Percentiles rank a stretch among this genome's conserved stretches.
Conservation (phyloP, 2,797 vertebrate genomes). For the Leuciscus waleckii region DNA sequence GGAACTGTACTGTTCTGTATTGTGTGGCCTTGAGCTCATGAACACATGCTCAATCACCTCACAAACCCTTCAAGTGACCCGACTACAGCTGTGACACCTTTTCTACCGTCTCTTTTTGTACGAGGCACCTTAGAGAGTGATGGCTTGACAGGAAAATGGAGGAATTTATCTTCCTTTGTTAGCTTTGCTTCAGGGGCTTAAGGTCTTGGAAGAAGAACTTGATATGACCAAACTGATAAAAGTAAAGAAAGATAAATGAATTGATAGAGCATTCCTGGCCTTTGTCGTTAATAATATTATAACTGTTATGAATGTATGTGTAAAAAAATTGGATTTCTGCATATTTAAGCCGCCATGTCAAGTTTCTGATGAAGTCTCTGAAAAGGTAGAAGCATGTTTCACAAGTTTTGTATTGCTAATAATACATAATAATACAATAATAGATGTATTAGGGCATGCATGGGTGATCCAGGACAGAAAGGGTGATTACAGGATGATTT, state of each 20-base stretch:
- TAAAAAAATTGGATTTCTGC: not conserved
- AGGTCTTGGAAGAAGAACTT: constrained; percentile 57
- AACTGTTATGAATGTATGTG: not conserved
- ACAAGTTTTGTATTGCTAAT: not conserved
- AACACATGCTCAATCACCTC: constrained; percentile 82
- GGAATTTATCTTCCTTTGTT: constrained; percentile 78
- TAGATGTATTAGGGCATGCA: constrained; percentile 37
- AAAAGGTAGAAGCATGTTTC: not conserved
- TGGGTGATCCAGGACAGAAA: constrained; percentile 70
- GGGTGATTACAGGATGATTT: constrained; percentile 88
- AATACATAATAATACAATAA: no score
- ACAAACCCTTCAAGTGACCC: constrained; percentile 77
- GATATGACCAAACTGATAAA: not conserved
- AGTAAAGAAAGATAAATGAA: not conserved
- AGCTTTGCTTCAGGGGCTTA: constrained; percentile 73
- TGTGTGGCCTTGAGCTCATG: constrained; percentile 78
- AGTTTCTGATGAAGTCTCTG: not conserved
- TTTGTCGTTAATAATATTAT: not conserved
- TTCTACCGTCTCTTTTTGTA: constrained; percentile 82
- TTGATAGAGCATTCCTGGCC: not conserved
- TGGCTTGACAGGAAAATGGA: constrained; percentile 81
- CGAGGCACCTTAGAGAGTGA: constrained; percentile 73
- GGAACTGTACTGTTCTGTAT: constrained; percentile 77
- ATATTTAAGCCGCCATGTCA: not conserved
- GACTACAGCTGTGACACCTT: constrained; percentile 71